Conservation (phyloP, 1,140 invertebrate species). For the Bombus sibiricus region DNA sequence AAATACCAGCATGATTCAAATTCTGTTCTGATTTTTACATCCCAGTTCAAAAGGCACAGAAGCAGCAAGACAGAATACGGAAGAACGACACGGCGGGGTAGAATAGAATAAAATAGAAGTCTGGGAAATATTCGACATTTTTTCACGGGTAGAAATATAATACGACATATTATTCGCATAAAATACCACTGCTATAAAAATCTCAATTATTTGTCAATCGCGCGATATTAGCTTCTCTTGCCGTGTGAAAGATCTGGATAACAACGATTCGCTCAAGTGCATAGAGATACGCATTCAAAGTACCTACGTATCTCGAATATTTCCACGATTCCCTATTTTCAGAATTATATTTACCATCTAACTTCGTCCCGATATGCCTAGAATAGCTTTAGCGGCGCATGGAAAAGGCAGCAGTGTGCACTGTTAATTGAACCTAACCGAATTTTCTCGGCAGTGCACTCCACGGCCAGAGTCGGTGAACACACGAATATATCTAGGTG, state of each 20-base stretch:
- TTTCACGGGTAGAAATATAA: conserved; percentile 11
- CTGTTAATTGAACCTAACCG: conserved; percentile 15
- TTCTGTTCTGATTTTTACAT: conserved; percentile 60
- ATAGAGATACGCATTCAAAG: neutral
- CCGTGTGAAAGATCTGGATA: neutral
- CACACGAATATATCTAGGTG: neutral
- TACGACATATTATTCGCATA: conserved; percentile 33
- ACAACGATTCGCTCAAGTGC: neutral
- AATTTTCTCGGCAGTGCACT: neutral
- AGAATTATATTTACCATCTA: neutral
- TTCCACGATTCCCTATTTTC: neutral
- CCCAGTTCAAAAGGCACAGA: conserved; percentile 49
- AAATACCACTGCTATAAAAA: conserved; percentile 29
- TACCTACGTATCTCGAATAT: neutral
- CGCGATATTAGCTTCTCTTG: neutral
- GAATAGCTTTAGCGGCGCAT: neutral
- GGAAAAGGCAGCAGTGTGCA: neutral
- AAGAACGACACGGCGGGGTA: neutral
- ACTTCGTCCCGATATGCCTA: neutral
- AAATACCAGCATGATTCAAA: conserved; percentile 35
- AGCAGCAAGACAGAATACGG: conserved; percentile 34
- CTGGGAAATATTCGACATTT: conserved; percentile 28
- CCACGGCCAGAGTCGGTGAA: too few species aligned
- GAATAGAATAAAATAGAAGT: conserved; percentile 46
- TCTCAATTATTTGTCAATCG: conserved; percentile 41